These are phyloP conservation scores for Anguilla japonica DNA, from an alignment of 2,113 vertebrate genomes.

Conservation along the genomic window DNA sequence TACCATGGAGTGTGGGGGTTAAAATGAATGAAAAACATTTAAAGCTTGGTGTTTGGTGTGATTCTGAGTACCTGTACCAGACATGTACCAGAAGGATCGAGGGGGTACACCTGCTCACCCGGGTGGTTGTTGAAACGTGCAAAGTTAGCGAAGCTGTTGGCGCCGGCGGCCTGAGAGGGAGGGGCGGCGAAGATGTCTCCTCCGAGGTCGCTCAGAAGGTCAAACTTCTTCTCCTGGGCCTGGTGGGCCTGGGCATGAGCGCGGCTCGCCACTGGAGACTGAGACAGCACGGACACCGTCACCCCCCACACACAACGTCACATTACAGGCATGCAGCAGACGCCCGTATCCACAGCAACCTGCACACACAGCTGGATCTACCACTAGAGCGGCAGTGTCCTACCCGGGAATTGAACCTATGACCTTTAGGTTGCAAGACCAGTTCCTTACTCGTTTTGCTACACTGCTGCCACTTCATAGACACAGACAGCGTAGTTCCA, in stretches of 20 bases:
- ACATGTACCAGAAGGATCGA: not conserved
- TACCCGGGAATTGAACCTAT: too few species aligned
- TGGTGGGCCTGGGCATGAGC: slow-evolving; percentile 59
- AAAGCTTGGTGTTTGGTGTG: not conserved
- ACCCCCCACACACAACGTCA: too few species aligned
- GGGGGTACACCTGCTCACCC: slow-evolving; percentile 63
- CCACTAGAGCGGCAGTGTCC: too few species aligned
- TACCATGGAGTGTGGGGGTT: not conserved
- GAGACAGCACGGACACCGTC: not conserved
- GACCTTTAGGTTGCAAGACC: too few species aligned
- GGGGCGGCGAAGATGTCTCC: slow-evolving; percentile 93
- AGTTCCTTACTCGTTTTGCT: too few species aligned
- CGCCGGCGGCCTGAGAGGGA: slow-evolving; percentile 73
- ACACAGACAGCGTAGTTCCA: not conserved
- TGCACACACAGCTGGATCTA: not conserved
- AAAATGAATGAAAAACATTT: not conserved
- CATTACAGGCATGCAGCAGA: too few species aligned
- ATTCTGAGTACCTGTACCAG: too few species aligned
- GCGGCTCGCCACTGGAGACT: slow-evolving; percentile 76
- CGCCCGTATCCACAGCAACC: not conserved
- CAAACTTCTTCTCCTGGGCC: slow-evolving; percentile 92
- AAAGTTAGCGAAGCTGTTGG: slow-evolving; percentile 96
- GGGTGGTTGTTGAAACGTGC: slow-evolving; percentile 94
- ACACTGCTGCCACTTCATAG: not conserved
- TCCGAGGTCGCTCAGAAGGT: slow-evolving; percentile 92